phyloP scores from a whole-genome alignment of 2,113 vertebrate genomes.

The Laticauda laticaudata region DNA sequence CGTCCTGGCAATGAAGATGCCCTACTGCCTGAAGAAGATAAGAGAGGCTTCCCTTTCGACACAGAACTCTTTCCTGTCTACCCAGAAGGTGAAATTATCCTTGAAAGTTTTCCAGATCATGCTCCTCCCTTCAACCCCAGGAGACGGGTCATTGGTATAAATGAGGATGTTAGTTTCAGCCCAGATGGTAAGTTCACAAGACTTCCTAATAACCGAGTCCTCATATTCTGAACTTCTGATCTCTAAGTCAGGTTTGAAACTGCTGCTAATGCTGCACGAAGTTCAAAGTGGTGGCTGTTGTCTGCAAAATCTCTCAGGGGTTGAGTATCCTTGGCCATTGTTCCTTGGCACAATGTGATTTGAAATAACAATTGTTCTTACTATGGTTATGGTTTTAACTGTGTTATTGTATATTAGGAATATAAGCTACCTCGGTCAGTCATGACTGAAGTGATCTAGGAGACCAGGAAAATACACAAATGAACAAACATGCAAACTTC shows the following conservation, averaged over 20 bases:
- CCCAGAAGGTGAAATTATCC: not conserved
- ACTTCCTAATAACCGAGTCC: not conserved
- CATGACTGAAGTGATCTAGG: not conserved
- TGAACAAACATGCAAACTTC: not conserved
- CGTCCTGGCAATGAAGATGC: not conserved
- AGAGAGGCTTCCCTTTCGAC: conserved; percentile 5
- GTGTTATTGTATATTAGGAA: not conserved
- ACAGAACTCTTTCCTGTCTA: conserved; percentile 33
- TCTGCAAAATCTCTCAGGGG: not conserved
- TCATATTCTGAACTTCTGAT: not conserved
- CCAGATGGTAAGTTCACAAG: conserved; percentile 75
- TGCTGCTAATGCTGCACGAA: not conserved
- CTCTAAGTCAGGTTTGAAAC: not conserved
- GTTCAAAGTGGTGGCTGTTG: not conserved
- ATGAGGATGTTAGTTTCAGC: conserved; percentile 77
- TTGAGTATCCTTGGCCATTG: not conserved
- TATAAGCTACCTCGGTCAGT: not conserved
- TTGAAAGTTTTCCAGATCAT: conserved; percentile 20
- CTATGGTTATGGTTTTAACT: not conserved
- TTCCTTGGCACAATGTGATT: not conserved
- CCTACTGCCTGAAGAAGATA: not conserved
- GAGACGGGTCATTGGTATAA: conserved; percentile 75
- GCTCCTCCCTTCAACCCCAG: conserved; percentile 51
- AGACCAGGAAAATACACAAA: not conserved
- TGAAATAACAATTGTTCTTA: not conserved